phyloP scores from a whole-genome alignment of 2,797 vertebrate genomes.

The Enteromius treurensis region DNA sequence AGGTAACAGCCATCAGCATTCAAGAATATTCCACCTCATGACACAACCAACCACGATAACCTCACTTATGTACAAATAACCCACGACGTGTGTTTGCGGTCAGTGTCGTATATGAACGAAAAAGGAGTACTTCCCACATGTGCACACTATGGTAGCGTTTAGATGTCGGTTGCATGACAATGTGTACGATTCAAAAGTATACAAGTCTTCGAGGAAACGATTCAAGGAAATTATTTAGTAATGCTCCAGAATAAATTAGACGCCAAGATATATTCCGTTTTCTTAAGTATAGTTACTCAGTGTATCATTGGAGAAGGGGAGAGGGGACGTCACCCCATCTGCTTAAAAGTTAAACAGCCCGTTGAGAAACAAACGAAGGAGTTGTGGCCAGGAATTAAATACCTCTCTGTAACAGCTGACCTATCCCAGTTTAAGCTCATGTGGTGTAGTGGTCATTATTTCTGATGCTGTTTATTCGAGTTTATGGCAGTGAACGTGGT shows the following conservation, averaged over 20 bases:
- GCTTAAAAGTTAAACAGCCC: conserved; percentile 79
- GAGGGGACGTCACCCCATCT: conserved; percentile 74
- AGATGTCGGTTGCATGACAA: conserved; percentile 71
- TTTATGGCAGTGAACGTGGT: conserved; percentile 53
- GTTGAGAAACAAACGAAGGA: conserved; percentile 74
- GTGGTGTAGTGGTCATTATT: conserved; percentile 42
- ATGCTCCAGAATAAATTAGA: conserved; percentile 78
- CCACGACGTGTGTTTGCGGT: conserved; percentile 68
- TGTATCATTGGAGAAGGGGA: conserved; percentile 80
- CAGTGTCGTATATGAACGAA: conserved; percentile 67
- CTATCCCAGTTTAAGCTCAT: conserved; percentile 28
- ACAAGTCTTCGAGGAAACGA: conserved; percentile 62
- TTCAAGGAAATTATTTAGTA: conserved; percentile 67
- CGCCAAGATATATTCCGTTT: conserved; percentile 69
- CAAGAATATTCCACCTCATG: conserved; percentile 75
- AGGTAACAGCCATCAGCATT: conserved; percentile 79
- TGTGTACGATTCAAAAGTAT: conserved; percentile 68
- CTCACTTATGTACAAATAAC: conserved; percentile 78
- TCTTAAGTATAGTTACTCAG: conserved; percentile 72
- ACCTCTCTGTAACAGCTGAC: conserved; percentile 35
- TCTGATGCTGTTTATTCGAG: conserved; percentile 49
- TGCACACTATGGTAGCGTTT: conserved; percentile 63
- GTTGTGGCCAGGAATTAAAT: conserved; percentile 40
- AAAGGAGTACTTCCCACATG: conserved; percentile 67
- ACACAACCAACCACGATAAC: conserved; percentile 74